Conservation (phyloP, 2,888 invertebrate genomes). For the Acleris cristana region DNA sequence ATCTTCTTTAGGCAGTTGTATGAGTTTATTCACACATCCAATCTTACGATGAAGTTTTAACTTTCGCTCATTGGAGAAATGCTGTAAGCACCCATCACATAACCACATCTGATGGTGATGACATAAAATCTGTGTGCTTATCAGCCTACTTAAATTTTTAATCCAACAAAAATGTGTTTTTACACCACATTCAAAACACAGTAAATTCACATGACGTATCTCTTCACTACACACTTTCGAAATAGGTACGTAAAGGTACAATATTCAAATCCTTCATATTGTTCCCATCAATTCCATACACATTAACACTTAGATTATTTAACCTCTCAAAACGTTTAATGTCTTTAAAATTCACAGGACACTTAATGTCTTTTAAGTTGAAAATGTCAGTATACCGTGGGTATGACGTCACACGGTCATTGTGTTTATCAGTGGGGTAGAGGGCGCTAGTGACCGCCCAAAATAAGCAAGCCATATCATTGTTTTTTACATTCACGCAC, state of each 20-base stretch:
- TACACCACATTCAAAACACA: conserved; percentile 29
- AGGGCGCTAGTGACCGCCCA: too few species aligned
- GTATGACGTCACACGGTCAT: conserved; percentile 33
- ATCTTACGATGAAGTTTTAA: conserved; percentile 9
- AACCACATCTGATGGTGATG: background rate
- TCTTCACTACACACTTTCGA: conserved; percentile 37
- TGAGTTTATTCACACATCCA: conserved; percentile 6
- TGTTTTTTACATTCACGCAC: conserved; percentile 19
- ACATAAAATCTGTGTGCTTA: background rate
- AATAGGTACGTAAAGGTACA: conserved; percentile 43
- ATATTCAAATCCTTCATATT: conserved; percentile 24
- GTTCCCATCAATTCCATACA: conserved; percentile 42
- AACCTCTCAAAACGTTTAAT: conserved; percentile 42
- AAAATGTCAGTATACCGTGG: conserved; percentile 39
- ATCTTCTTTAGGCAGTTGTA: conserved; percentile 19
- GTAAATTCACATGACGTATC: conserved; percentile 43
- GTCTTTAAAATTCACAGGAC: conserved; percentile 44
- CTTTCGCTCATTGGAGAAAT: conserved; percentile 4
- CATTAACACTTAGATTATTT: conserved; percentile 47
- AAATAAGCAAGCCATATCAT: background rate
- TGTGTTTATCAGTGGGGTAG: background rate
- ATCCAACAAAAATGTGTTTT: conserved; percentile 20
- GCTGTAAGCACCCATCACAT: conserved; percentile 19
- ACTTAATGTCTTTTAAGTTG: conserved; percentile 40
- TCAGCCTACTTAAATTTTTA: conserved; percentile 24